Evolutionary conservation across 2,888 invertebrate species (phyloP).

Genomic region (Byasa hedistus): DNA sequence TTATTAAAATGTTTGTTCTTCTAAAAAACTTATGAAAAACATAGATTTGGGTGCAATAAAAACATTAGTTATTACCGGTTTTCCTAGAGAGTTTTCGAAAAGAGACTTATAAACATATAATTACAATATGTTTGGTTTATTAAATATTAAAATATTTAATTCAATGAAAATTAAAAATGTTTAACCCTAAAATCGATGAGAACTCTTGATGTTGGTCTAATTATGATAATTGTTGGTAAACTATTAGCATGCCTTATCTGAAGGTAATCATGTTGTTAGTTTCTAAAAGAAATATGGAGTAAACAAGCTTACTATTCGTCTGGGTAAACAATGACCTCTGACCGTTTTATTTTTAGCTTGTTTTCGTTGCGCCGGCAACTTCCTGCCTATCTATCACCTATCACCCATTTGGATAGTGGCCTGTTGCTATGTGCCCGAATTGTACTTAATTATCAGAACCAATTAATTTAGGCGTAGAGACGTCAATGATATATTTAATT

Average conservation of each 20-base stretch:
- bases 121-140: too few relatives aligned
- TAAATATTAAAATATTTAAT: too few relatives aligned
- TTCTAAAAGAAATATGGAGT: constrained; percentile 15
- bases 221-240: not conserved
- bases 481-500: not conserved
- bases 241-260: not conserved
- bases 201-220: constrained; percentile 1
- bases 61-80: too few relatives aligned
- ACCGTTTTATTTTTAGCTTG: constrained; percentile 53
- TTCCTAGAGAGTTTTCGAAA: too few relatives aligned
- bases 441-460: constrained; percentile 30
- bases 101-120: too few relatives aligned
- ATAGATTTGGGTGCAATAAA: too few relatives aligned
- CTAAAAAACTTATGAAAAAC: too few relatives aligned
- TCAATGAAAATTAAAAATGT: not conserved
- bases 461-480: constrained; percentile 12
- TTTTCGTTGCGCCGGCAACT: constrained; percentile 38
- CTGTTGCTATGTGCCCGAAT: constrained; percentile 60
- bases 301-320: constrained; percentile 29
- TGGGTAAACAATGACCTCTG: constrained; percentile 48
- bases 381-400: constrained; percentile 42
- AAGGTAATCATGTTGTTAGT: not conserved
- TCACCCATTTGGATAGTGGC: constrained; percentile 35
- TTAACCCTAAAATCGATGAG: not conserved
- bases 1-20: too few relatives aligned